Evolutionary conservation across 2,888 invertebrate species (phyloP).

Genomic region (Agrotis ipsilon): DNA sequence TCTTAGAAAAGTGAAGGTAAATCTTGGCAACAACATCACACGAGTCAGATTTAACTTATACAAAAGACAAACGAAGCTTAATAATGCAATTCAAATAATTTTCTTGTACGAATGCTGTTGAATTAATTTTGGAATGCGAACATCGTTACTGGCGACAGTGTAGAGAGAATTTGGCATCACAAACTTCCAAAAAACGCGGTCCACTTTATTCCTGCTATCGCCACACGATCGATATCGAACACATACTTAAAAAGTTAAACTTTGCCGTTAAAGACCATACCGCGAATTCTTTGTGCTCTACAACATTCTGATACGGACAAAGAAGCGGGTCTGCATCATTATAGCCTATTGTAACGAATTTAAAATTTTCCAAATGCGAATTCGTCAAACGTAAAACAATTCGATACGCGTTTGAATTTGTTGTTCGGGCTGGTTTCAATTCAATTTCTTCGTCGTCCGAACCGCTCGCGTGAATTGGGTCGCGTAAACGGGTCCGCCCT

Average conservation of each 20-base stretch:
- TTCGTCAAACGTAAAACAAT: constrained; percentile 91
- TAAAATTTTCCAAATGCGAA: constrained; percentile 89
- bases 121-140: constrained; percentile 78
- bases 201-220: constrained; percentile 83
- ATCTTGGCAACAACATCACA: constrained; percentile 30
- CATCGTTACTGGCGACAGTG: constrained; percentile 75
- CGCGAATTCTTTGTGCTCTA: constrained; percentile 79
- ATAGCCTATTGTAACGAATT: constrained; percentile 89
- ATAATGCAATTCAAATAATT: constrained; percentile 68
- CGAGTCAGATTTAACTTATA: constrained; percentile 12
- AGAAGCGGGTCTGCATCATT: constrained; percentile 89
- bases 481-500: constrained; percentile 91
- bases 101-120: constrained; percentile 66
- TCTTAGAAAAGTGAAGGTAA: constrained; percentile 52
- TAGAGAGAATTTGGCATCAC: constrained; percentile 77
- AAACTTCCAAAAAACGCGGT: constrained; percentile 73
- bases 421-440: constrained; percentile 88
- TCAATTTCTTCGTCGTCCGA: constrained; percentile 89
- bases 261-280: constrained; percentile 78
- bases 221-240: constrained; percentile 85
- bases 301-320: constrained; percentile 85
- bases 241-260: constrained; percentile 79
- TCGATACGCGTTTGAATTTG: constrained; percentile 91
- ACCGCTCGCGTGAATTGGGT: constrained; percentile 90
- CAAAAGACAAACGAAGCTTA: constrained; percentile 52